phyloP scores from a whole-genome alignment of 2,113 vertebrate genomes.

The Genyomyrus donnyi region DNA sequence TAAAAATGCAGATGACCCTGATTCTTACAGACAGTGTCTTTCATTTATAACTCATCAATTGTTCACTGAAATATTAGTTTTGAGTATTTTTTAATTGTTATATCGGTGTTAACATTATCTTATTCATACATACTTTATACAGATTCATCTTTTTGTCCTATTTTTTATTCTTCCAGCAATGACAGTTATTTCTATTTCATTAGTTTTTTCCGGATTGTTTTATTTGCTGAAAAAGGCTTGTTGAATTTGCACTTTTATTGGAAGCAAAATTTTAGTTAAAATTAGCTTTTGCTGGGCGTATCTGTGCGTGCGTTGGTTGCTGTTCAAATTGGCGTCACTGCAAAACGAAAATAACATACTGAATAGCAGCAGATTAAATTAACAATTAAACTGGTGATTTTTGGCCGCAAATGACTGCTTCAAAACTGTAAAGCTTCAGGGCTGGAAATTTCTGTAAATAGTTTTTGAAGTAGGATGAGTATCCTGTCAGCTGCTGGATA shows the following conservation, averaged over 20 bases:
- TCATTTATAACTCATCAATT: neutral
- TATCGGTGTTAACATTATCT: neutral
- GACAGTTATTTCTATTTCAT: neutral
- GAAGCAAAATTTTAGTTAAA: constrained; percentile 21
- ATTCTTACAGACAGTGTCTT: neutral
- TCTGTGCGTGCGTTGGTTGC: constrained; percentile 26
- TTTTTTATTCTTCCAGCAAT: neutral
- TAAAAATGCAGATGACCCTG: neutral
- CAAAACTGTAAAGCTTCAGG: constrained; percentile 28
- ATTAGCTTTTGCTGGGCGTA: constrained; percentile 26
- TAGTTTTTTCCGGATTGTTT: constrained; percentile 9
- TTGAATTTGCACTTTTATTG: constrained; percentile 25
- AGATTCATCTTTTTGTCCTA: neutral
- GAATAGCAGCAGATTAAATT: constrained; percentile 30
- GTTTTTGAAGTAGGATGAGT: neutral
- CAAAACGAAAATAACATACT: constrained; percentile 28
- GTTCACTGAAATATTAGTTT: neutral
- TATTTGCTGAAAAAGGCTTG: neutral
- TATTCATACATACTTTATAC: neutral
- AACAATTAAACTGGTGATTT: constrained; percentile 39
- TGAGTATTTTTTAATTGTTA: neutral
- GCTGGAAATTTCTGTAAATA: constrained; percentile 29
- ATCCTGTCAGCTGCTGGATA: constrained; percentile 10
- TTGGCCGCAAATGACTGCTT: constrained; percentile 28
- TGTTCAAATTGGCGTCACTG: constrained; percentile 30